These are phyloP conservation scores for Amblyteles armatorius DNA, from an alignment of 2,888 invertebrate genomes.

Conservation along the genomic window DNA sequence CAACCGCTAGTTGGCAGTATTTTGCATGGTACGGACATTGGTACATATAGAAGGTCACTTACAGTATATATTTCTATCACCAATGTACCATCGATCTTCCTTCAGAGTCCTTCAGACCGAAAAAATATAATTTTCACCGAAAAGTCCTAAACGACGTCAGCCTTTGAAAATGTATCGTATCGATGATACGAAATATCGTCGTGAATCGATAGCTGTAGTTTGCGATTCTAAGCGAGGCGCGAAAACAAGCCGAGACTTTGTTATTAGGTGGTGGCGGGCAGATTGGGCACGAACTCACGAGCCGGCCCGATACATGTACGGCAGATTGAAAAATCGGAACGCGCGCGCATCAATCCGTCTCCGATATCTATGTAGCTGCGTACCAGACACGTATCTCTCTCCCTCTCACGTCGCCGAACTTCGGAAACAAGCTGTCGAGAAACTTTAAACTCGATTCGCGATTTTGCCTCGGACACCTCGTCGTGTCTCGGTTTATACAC, in stretches of 20 bases:
- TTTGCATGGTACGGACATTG: too few relatives aligned
- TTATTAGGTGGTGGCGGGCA: constrained; percentile 2
- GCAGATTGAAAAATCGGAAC: constrained; percentile 64
- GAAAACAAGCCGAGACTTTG: constrained; percentile 13
- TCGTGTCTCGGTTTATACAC: constrained; percentile 33
- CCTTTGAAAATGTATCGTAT: neutral
- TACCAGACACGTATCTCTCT: constrained; percentile 43
- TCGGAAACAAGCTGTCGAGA: constrained; percentile 71
- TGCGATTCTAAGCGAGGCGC: neutral
- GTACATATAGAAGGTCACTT: too few relatives aligned
- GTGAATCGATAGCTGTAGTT: neutral
- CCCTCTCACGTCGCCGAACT: constrained; percentile 60
- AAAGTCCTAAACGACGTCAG: too few relatives aligned
- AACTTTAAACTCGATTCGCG: constrained; percentile 70
- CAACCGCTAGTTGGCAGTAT: too few relatives aligned
- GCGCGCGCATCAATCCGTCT: constrained; percentile 26
- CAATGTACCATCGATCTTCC: too few relatives aligned
- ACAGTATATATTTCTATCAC: too few relatives aligned
- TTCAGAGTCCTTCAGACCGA: too few relatives aligned
- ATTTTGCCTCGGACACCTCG: constrained; percentile 40
- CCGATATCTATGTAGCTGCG: constrained; percentile 10
- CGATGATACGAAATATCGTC: neutral
- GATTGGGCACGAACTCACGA: constrained; percentile 19
- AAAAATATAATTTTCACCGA: neutral
- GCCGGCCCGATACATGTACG: neutral